Base-by-base conservation (phyloP, 2,113 vertebrate genomes). In the Entomyzon cyanotis region DNA sequence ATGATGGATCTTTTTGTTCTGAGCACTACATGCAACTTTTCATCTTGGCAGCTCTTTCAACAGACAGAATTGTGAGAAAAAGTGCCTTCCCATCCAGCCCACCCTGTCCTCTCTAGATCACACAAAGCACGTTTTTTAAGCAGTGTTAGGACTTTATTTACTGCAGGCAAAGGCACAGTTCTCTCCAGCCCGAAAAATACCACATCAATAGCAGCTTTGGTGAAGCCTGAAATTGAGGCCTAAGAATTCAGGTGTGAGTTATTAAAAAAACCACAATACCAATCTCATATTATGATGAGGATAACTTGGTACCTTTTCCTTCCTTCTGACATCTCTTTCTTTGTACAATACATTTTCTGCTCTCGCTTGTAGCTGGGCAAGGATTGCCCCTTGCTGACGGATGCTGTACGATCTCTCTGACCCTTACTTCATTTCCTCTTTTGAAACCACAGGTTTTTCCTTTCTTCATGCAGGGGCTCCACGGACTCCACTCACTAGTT, bases 371-470 rank as follows among this genome's bases (percentile, higher is more conserved):
- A 17, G 98, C 96, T 56, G 99, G 98, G 96, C 99, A 99, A 87
- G 98, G 97, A 86, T 97, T 98, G 49, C 99, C 99, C 65, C 98
- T 98, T 78, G 98, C 95, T 75, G 99, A 99, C 1, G 99, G 99
- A 91, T 98, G 98, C 91, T 98, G 98, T 60, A 98, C 78, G 87
- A 99, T 98, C 94, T 98, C 98, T 96, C 99, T 98, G 65, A 98
- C 98, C 93, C 99, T 98, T 77, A 98, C 98, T 98, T 99, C 99
- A 96, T 99, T 99, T 80, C 99, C 99, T 88, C 98, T 98, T 98
- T 98, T 99, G 98, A 99, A 99, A 89, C 99, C 99, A 93, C 99
- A 99, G 18, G 98, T 98, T 98, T 98, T 99, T 60, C 99, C 99
- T 86, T 98, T 98, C 94, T 98, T 98, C 53, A 96, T 98, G 95